Evolutionary conservation across 2,888 invertebrate genomes (phyloP).

Genomic region (Harpagoxenus sublaevis): DNA sequence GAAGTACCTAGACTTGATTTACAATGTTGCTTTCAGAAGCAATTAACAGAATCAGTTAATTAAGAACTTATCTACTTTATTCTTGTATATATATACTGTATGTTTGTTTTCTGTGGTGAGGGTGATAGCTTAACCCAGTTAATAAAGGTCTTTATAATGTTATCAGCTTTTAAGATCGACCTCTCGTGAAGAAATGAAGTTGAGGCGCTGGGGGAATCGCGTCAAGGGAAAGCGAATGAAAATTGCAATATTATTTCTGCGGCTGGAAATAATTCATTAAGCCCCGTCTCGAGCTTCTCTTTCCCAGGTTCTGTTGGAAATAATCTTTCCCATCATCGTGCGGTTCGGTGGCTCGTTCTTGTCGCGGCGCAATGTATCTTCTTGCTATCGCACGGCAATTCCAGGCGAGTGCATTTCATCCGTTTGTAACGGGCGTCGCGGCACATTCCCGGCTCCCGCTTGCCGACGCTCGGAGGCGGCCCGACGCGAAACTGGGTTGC

Average conservation of each 20-base stretch:
- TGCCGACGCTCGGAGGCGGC: constrained; percentile 67
- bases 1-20: too few species aligned
- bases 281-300: too few species aligned
- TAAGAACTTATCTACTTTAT: not conserved
- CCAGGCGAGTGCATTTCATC: constrained; percentile 24
- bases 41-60: not conserved
- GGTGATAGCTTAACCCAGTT: not conserved
- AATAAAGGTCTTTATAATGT: not conserved
- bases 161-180: not conserved
- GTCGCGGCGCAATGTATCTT: not conserved
- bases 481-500: constrained; percentile 81
- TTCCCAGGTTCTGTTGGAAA: not conserved
- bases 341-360: not conserved
- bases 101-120: not conserved
- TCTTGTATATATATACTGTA: not conserved
- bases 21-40: not conserved
- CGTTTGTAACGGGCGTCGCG: constrained; percentile 11
- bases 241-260: constrained; percentile 1
- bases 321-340: not conserved
- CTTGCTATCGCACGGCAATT: constrained; percentile 4
- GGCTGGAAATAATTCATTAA: not conserved
- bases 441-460: constrained; percentile 38
- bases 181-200: not conserved
- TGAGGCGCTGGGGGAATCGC: not conserved
- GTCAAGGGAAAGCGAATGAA: not conserved